A percentile compares a stretch with the other conserved stretches of the same genome.
phyloP scores from a whole-genome alignment of 1,140 invertebrate genomes.

The Wasmannia auropunctata region DNA sequence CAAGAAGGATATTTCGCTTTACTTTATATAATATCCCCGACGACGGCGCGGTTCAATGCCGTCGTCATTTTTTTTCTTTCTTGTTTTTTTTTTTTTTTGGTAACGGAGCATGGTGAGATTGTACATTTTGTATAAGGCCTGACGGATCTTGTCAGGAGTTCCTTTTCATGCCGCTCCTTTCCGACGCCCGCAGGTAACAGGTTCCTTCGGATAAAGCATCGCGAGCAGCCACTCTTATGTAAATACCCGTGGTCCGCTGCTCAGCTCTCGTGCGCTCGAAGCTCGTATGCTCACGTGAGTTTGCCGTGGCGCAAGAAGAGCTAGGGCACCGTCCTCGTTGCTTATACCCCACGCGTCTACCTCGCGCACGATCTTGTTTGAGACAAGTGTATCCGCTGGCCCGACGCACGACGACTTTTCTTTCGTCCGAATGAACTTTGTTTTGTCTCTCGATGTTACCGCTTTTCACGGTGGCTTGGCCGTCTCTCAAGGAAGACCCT shows the following conservation, averaged over 20 bases:
- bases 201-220: conserved; percentile 43
- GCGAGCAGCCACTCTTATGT: conserved; percentile 46
- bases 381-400: conserved; percentile 25
- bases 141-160: conserved; percentile 48
- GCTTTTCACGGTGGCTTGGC: conserved; percentile 31
- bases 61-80: background rate
- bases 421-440: conserved; percentile 44
- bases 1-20: background rate
- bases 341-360: background rate
- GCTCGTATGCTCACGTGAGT: background rate
- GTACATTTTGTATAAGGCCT: conserved; percentile 46
- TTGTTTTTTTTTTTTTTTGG: conserved; percentile 25
- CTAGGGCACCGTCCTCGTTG: background rate
- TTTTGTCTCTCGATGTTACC: conserved; percentile 44
- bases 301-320: conserved; percentile 27
- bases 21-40: background rate
- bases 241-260: conserved; percentile 46
- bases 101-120: background rate
- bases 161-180: conserved; percentile 38
- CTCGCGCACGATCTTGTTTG: conserved; percentile 18
- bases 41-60: background rate
- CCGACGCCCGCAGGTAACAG: conserved; percentile 36
- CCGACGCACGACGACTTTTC: background rate
- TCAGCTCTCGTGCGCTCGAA: conserved; percentile 11
- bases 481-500: background rate